A percentile compares a stretch with the other conserved stretches of the same genome.
Evolutionary conservation across 2,888 invertebrate species (phyloP).

Genomic region (Pristionchus japonicus): DNA sequence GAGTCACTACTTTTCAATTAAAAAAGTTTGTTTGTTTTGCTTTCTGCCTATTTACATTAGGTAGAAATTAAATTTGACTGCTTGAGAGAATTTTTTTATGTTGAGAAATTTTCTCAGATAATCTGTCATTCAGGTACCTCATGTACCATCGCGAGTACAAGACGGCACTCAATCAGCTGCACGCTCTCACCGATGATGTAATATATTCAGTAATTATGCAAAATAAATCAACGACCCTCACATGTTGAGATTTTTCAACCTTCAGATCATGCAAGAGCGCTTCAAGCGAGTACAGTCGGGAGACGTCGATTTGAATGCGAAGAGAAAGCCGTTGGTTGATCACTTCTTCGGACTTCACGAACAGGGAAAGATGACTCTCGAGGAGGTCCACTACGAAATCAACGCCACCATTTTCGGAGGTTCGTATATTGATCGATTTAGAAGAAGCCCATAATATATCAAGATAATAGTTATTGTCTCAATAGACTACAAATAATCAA

Average conservation of each 20-base stretch:
- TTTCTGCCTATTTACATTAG: no score
- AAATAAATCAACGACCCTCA: not conserved
- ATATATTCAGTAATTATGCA: not conserved
- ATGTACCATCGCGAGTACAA: constrained; percentile 41
- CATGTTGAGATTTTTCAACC: no score
- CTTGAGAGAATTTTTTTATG: not conserved
- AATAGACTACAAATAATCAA: no score
- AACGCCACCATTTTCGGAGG: constrained; percentile 77
- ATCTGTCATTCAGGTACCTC: constrained; percentile 38
- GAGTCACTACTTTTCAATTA: not conserved
- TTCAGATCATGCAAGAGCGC: constrained; percentile 28
- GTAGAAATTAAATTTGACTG: no score
- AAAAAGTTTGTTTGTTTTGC: not conserved
- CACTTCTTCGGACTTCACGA: constrained; percentile 75
- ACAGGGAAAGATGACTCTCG: constrained; percentile 70
- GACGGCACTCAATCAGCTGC: not conserved
- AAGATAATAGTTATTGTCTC: no score
- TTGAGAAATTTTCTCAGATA: not conserved
- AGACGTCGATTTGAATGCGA: constrained; percentile 42
- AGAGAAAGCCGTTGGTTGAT: constrained; percentile 76
- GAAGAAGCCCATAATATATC: no score
- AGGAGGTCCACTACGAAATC: constrained; percentile 77
- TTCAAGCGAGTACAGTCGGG: not conserved
- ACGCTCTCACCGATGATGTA: constrained; percentile 70
- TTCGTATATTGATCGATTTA: not conserved